Conservation (phyloP, 2,888 invertebrate genomes). For the Mellilla xanthometata region DNA sequence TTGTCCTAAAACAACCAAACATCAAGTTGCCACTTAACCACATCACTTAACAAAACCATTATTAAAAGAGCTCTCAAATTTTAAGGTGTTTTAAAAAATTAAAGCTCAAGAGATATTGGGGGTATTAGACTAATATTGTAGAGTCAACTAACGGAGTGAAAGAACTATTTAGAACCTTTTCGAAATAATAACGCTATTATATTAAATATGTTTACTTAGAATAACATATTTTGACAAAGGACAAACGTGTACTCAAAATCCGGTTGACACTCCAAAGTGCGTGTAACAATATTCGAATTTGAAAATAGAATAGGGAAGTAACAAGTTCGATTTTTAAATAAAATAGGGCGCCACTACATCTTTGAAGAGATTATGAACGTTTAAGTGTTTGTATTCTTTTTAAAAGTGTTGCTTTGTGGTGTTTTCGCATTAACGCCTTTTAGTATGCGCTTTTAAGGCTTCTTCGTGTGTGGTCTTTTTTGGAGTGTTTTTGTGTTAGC, state of each 20-base stretch:
- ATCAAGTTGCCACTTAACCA: conserved; percentile 72
- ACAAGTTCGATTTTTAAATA: conserved; percentile 63
- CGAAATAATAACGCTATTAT: conserved; percentile 55
- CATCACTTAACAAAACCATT: conserved; percentile 70
- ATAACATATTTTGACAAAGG: conserved; percentile 1
- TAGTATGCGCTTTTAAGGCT: conserved; percentile 67
- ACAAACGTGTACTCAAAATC: neutral
- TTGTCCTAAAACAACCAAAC: conserved; percentile 77
- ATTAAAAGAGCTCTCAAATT: conserved; percentile 45
- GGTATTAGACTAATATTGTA: conserved; percentile 50
- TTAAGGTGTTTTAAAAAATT: conserved; percentile 31
- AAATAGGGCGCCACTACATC: conserved; percentile 60
- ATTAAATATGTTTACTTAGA: conserved; percentile 22
- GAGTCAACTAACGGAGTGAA: conserved; percentile 14
- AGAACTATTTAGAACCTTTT: conserved; percentile 4
- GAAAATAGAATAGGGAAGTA: conserved; percentile 60
- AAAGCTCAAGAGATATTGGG: conserved; percentile 33
- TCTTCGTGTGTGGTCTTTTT: conserved; percentile 72
- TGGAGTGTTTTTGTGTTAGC: conserved; percentile 40
- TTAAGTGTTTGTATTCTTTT: conserved; percentile 62
- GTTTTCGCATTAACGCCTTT: conserved; percentile 79
- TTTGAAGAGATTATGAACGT: conserved; percentile 71
- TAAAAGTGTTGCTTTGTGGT: conserved; percentile 69
- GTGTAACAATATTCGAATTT: conserved; percentile 68
- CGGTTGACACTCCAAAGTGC: conserved; percentile 52